Evolutionary conservation across 2,888 invertebrate genomes (phyloP), one percentile per base, ranked within the genome.

Genomic region (Tetragnatha montana): DNA sequence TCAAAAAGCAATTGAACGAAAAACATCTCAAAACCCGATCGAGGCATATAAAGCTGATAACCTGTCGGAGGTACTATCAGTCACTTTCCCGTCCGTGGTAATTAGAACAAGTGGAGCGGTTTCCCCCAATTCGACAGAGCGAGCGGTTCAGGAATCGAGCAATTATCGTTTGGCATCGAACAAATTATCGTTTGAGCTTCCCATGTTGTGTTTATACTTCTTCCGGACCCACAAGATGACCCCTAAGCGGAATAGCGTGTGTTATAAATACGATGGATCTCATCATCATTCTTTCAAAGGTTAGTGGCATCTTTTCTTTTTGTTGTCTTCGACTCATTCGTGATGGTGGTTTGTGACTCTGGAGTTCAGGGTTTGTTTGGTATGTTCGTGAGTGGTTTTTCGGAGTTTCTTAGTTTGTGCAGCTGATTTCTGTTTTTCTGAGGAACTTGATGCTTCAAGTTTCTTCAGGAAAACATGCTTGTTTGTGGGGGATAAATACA

Each of bases 191-290:
- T 35, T 8, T 70, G 60, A 10, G 10, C 14, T 60, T 35, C 69
- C 75, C 12, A 88, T 88, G 88, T 73, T 88, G 78, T 88, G 78
- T 79, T 88, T 88, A 76, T 73, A 88, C 71, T 88, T 88, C 73
- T 88, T 83, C 70, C 21, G 22, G 60, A 51, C 50, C 14, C 51
- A 47, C 21, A 79, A 60, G 17, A 73, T 88, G 88, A 76, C 88
- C 73, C 49, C 86, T 19, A 76, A 69, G 49, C 49, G 68, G 10
- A 73, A 47, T 4, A 76, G 68, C 51, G 60, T 81, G 17, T 80
- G 68, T 88, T 88, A 88, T 83, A 82, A 88, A 83, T 88, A 81
- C 19, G 74, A 81, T 69, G 19, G 68, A 22, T 68, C 80, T 1
- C 81, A 81, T 35, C 35, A 8, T 87, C 87, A 35, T 12, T 75